These are phyloP conservation scores for Rotaria sp. DNA, from an alignment of 2,888 invertebrate genomes.

Conservation along the genomic window DNA sequence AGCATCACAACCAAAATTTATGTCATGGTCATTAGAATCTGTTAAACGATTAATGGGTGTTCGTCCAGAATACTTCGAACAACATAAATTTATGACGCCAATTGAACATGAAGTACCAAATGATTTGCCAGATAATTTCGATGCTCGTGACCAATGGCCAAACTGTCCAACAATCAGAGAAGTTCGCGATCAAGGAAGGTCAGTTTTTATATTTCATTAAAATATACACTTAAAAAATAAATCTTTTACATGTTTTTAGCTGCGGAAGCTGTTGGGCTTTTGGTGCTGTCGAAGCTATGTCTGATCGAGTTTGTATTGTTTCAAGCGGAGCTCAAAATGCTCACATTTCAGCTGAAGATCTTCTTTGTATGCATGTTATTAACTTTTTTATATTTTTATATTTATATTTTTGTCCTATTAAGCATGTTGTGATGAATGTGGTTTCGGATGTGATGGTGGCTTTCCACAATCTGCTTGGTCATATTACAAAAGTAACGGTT, in stretches of 20 bases:
- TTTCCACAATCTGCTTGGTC: constrained; percentile 75
- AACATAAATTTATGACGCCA: constrained; percentile 7
- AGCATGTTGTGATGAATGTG: constrained; percentile 56
- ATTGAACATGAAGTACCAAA: constrained; percentile 42
- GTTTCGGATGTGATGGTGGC: constrained; percentile 71
- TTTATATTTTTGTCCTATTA: background rate
- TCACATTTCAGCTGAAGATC: constrained; percentile 75
- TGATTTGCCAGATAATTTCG: constrained; percentile 69
- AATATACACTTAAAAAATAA: too few species aligned
- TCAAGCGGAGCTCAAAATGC: constrained; percentile 65
- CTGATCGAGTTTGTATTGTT: constrained; percentile 76
- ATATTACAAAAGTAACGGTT: constrained; percentile 34
- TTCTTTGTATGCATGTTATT: constrained; percentile 56
- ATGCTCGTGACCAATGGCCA: constrained; percentile 58
- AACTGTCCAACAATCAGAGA: constrained; percentile 45
- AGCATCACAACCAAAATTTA: constrained; percentile 36
- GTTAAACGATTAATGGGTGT: constrained; percentile 36
- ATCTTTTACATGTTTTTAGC: constrained; percentile 63
- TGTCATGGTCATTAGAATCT: constrained; percentile 35
- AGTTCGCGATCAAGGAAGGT: constrained; percentile 51
- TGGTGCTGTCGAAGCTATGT: constrained; percentile 73
- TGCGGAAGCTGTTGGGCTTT: constrained; percentile 83
- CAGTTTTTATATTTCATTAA: background rate
- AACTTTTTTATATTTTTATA: background rate
- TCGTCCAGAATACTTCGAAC: constrained; percentile 31